These are phyloP conservation scores for Saturnia pavonia DNA, from an alignment of 2,888 invertebrate species.

Conservation along the genomic window DNA sequence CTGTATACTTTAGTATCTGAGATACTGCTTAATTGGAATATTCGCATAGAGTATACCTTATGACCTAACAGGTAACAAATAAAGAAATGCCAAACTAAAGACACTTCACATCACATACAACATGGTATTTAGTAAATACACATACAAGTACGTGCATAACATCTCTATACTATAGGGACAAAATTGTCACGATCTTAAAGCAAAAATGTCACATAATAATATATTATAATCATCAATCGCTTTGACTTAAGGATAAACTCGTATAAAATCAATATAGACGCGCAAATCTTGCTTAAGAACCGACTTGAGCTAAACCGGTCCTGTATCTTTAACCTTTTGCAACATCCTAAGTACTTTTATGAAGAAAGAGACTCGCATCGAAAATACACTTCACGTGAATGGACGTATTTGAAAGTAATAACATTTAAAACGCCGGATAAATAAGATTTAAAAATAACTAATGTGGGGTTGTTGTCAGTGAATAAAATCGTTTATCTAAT, in stretches of 20 bases:
- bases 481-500: slow-evolving; percentile 44
- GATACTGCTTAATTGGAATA: too few relatives aligned
- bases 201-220: not conserved
- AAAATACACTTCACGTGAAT: slow-evolving; percentile 25
- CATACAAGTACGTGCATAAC: not conserved
- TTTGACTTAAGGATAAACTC: slow-evolving; percentile 26
- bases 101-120: not conserved
- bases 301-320: slow-evolving; percentile 41
- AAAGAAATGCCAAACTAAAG: too few relatives aligned
- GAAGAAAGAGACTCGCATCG: slow-evolving; percentile 22
- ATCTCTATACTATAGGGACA: not conserved
- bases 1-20: too few relatives aligned
- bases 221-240: not conserved
- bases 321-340: slow-evolving; percentile 54
- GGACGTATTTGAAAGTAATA: slow-evolving; percentile 7
- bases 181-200: not conserved
- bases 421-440: not conserved
- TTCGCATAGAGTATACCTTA: too few relatives aligned
- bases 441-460: not conserved
- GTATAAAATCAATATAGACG: slow-evolving; percentile 42
- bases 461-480: not conserved
- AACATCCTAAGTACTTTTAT: slow-evolving; percentile 35
- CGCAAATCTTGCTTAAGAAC: slow-evolving; percentile 36
- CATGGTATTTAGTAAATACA: not conserved
- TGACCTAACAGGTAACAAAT: too few relatives aligned